Base-by-base conservation (phyloP, 2,797 vertebrate species). In the Scarus forsteni region DNA sequence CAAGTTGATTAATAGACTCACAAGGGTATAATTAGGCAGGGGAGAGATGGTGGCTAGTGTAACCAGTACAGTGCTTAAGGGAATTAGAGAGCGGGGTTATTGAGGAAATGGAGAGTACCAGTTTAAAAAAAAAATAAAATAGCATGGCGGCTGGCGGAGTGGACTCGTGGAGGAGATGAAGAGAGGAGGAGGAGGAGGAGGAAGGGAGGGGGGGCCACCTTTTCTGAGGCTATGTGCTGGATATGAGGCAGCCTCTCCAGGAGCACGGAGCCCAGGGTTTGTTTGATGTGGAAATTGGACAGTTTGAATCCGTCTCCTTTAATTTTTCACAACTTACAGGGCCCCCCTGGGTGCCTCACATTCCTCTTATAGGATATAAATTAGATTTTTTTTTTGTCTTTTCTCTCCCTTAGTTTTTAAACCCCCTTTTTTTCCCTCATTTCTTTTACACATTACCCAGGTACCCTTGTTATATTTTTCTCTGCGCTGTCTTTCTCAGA, bases 251-350 rank as follows among this genome's bases (percentile, higher is more conserved):
- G 96, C 95, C 95, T 97, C 96, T 96, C 95, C 96, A 96, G 96
- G 96, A 96, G 96, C 95, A 95, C 91, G 92, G 95, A 92, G 96
- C 95, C 89, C 94, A 89, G 93, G 94, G 94, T 94, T 92, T 96
- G 96, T 99, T 99, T 99, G 97, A 99, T 98, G 97, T 99, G 97
- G 97, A 99, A 99, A 99, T 99, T 98, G 98, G 97, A 97, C 97
- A 98, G 97, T 99, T 99, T 99, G 97, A 98, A 97, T 98, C 96
- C 95, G 95, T 98, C 97, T 96, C 96, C 95, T 99, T 99, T 98
- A 99, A 99, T 99, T 99, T 99, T 99, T 98, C 96, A 99, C 96
- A 96, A 97, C 96, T 96, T 96, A 95, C 95, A 95, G 95, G 93
- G 91, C 95, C 95, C 96, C 96, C 95, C 95, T 87, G 95, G 94